Conservation (phyloP, 2,888 invertebrate genomes). For the Entomobrya proxima region DNA sequence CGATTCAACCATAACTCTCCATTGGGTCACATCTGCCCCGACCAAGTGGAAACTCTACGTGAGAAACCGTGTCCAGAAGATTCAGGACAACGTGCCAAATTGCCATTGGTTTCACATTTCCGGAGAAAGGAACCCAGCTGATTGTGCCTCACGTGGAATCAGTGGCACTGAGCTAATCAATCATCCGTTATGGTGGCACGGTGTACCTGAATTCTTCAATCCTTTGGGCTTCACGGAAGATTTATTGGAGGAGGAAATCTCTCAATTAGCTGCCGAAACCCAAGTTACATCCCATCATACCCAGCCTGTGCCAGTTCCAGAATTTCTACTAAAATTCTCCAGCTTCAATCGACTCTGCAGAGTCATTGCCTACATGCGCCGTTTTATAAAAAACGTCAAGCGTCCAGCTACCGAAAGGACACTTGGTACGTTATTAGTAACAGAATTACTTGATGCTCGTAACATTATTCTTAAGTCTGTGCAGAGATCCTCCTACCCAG, state of each 20-base stretch:
- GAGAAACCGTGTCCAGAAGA: neutral
- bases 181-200: neutral
- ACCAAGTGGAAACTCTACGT: neutral
- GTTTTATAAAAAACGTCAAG: no score
- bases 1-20: no score
- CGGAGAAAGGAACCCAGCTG: neutral
- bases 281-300: neutral
- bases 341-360: no score
- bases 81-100: neutral
- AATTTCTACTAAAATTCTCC: neutral
- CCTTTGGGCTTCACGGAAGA: no score
- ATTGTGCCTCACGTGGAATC: neutral
- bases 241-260: no score
- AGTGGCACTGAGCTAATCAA: neutral
- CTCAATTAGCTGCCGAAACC: neutral
- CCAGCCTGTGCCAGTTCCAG: neutral
- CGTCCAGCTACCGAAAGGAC: no score
- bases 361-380: no score
- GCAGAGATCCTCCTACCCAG: no score
- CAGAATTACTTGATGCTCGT: no score
- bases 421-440: no score
- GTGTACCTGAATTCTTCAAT: neutral
- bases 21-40: neutral
- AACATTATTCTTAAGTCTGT: no score
- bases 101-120: neutral